Evolutionary conservation across 2,888 invertebrate genomes (phyloP).

Genomic region (Hirtodrosophila duncani): DNA sequence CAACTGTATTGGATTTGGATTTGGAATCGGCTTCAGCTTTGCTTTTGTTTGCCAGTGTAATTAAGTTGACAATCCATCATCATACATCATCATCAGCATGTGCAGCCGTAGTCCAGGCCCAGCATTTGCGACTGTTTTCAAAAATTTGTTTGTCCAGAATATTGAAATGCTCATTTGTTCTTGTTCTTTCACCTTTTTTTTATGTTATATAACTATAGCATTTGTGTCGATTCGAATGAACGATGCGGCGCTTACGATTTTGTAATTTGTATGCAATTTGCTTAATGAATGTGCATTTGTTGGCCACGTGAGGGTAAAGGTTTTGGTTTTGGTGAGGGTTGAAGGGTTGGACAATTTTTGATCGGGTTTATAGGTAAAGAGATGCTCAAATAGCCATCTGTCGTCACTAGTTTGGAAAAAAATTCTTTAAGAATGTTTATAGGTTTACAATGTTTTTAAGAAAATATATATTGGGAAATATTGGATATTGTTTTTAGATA

Average conservation of each 20-base stretch:
- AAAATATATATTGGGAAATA: too few relatives aligned
- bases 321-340: too few relatives aligned
- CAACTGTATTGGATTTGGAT: slow-evolving; percentile 26
- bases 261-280: slow-evolving; percentile 31
- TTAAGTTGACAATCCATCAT: slow-evolving; percentile 76
- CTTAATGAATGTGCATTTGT: slow-evolving; percentile 40
- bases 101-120: slow-evolving; percentile 5
- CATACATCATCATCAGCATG: slow-evolving; percentile 69
- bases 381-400: too few relatives aligned
- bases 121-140: slow-evolving; percentile 12
- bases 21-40: slow-evolving; percentile 66
- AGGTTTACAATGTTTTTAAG: too few relatives aligned
- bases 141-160: slow-evolving; percentile 12
- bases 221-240: too few relatives aligned
- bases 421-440: too few relatives aligned
- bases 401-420: too few relatives aligned
- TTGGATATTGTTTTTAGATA: too few relatives aligned
- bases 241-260: slow-evolving; percentile 20
- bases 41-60: slow-evolving; percentile 72
- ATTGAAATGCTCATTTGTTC: slow-evolving; percentile 20
- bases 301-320: too few relatives aligned
- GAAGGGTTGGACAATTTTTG: too few relatives aligned
- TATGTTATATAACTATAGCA: slow-evolving; percentile 11
- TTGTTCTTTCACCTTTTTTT: slow-evolving; percentile 23
- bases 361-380: too few relatives aligned